Evolutionary conservation across 2,888 invertebrate species (phyloP), one percentile per base, ranked within the genome.

Genomic region (Agapostemon virescens): DNA sequence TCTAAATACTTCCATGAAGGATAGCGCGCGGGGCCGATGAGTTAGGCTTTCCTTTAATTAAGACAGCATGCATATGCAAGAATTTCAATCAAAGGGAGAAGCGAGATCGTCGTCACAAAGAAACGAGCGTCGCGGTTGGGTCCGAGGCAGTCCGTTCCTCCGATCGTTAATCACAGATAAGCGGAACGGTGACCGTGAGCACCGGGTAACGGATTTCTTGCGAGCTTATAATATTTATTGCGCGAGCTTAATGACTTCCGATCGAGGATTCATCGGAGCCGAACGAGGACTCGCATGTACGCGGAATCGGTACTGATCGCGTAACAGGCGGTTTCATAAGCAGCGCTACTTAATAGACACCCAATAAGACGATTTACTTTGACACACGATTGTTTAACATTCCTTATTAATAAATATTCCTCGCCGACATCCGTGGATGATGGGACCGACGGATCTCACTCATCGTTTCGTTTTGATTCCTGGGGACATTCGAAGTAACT

Each of bases 131-230:
- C 49, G 15, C 33, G n/a, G 42, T 15, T 52, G 61, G 61, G 30
- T 61, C 1, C 23, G 38, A 13, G 49, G 40, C 33, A 76, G 38
- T 26, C 42, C 63, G n/a, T 77, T 42, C 55, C 33, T 64, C n/a
- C 64, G 76, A 69, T 78, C 78, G 66, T 78, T 78, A 78, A 78
- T 78, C 78, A 78, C 45, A 64, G 78, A 78, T 78, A 75, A 78
- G 69, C 64, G 33, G 64, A 49, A 70, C 78, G 33, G 17, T 30
- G 61, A 33, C 20, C 49, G n/a, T 40, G 45, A 42, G 30, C 23
- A 61, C 33, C 49, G 75, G 23, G 40, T 75, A 68, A 76, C 66
- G 69, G 45, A 78, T 70, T 78, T 77, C 77, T 40, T 49, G 58
- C 77, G 49, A 30, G 49, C 49, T 70, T 71, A 61, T 67, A 67